Conservation (phyloP, 2,888 invertebrate genomes). For the Drosophila prolongata region DNA sequence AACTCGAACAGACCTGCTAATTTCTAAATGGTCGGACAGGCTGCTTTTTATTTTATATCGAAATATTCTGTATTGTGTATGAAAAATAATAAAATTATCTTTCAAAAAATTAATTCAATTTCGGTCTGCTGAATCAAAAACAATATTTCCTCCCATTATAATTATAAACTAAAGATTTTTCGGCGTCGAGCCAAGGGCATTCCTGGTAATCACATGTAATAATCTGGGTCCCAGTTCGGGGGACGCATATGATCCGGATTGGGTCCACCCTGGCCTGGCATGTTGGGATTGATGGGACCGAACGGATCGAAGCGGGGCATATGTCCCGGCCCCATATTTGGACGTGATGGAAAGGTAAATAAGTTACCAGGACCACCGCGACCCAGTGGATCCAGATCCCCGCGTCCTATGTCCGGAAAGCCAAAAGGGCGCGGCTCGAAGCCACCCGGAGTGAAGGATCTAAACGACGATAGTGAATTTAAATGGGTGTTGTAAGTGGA, state of each 20-base stretch:
- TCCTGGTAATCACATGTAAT: slow-evolving; percentile 73
- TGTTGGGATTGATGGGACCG: slow-evolving; percentile 87
- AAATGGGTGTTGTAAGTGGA: not conserved
- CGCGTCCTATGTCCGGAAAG: slow-evolving; percentile 87
- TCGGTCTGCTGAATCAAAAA: not conserved
- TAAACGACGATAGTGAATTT: slow-evolving; percentile 1
- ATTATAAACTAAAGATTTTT: slow-evolving; percentile 27
- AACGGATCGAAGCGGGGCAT: slow-evolving; percentile 90
- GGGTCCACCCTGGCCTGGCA: slow-evolving; percentile 80
- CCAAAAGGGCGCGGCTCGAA: slow-evolving; percentile 78
- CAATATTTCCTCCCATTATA: not conserved
- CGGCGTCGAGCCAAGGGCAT: not conserved
- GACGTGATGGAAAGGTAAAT: slow-evolving; percentile 68
- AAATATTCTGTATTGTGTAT: slow-evolving; percentile 56
- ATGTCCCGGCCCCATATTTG: slow-evolving; percentile 31
- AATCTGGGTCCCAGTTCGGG: slow-evolving; percentile 86
- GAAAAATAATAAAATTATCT: slow-evolving; percentile 63
- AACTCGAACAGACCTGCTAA: slow-evolving; percentile 1
- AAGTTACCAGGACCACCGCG: slow-evolving; percentile 84
- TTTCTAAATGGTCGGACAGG: slow-evolving; percentile 31
- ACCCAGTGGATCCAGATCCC: slow-evolving; percentile 91
- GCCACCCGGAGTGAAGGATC: slow-evolving; percentile 53
- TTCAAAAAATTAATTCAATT: slow-evolving; percentile 18
- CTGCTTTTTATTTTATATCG: slow-evolving; percentile 62
- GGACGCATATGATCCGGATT: slow-evolving; percentile 90